Percentiles rank a stretch among this genome's conserved stretches.
phyloP scores from a whole-genome alignment of 2,797 vertebrate genomes.

The Pterois miles region DNA sequence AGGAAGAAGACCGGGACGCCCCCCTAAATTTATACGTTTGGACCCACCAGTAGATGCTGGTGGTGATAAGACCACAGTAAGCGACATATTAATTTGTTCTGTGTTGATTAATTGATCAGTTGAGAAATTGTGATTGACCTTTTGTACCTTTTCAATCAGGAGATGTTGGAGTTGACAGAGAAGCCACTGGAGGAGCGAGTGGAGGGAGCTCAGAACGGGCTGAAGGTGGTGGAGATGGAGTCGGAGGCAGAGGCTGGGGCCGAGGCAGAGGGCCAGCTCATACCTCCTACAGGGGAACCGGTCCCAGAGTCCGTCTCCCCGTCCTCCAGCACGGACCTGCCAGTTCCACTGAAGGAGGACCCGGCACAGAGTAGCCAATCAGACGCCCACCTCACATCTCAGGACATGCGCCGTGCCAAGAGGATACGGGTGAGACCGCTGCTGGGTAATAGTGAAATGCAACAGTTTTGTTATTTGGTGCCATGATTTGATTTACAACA shows the following conservation, averaged over 20 bases:
- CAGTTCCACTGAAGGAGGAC: conserved; percentile 83
- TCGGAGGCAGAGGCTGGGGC: conserved; percentile 51
- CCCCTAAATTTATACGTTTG: conserved; percentile 93
- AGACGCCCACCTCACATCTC: conserved; percentile 87
- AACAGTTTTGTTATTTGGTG: conserved; percentile 11
- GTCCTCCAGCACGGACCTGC: conserved; percentile 41
- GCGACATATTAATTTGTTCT: background rate
- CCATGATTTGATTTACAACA: conserved; percentile 61
- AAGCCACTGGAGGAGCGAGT: conserved; percentile 87
- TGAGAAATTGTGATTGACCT: background rate
- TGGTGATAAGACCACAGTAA: conserved; percentile 89
- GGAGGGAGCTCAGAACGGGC: conserved; percentile 86
- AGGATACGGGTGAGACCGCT: conserved; percentile 84
- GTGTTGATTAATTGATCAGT: background rate
- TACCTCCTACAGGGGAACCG: conserved; percentile 48
- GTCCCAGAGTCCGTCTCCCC: conserved; percentile 55
- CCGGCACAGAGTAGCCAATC: conserved; percentile 64
- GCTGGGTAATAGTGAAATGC: background rate
- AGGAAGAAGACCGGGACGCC: conserved; percentile 90
- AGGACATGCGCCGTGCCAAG: conserved; percentile 95
- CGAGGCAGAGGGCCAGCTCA: conserved; percentile 58
- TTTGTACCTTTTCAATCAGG: conserved; percentile 74
- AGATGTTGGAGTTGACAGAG: conserved; percentile 88
- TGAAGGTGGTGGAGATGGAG: conserved; percentile 86
- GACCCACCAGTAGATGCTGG: conserved; percentile 85